Percentiles rank a stretch among this genome's conserved stretches.
Evolutionary conservation across 2,888 invertebrate genomes (phyloP).

Genomic region (Cephus pulcher): DNA sequence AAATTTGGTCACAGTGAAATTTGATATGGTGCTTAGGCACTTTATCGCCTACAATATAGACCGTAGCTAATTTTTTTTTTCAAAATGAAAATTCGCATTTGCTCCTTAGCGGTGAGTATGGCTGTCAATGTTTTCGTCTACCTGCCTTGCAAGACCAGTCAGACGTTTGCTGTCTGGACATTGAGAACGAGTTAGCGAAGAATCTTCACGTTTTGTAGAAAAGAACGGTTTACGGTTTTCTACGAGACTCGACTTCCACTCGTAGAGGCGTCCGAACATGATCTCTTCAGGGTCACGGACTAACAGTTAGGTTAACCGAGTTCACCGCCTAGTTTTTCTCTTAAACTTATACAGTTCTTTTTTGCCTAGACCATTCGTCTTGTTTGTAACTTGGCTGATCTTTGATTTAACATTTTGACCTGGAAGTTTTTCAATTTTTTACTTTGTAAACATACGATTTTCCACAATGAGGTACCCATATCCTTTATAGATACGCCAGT

Average conservation of each 20-base stretch:
- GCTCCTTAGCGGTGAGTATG: neutral
- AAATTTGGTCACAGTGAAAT: neutral
- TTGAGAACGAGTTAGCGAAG: neutral
- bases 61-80: neutral
- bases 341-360: neutral
- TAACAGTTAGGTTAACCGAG: conserved; percentile 2
- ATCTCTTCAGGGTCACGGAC: conserved; percentile 8
- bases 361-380: neutral
- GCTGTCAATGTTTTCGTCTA: neutral
- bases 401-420: too few relatives aligned
- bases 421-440: too few relatives aligned
- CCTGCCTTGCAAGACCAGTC: neutral
- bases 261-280: conserved; percentile 1
- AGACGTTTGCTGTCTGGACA: neutral
- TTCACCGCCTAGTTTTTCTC: neutral
- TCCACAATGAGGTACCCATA: too few relatives aligned
- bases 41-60: neutral
- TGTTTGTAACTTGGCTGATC: too few relatives aligned
- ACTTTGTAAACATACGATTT: too few relatives aligned
- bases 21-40: neutral
- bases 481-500: neutral
- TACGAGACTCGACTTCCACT: neutral
- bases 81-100: neutral
- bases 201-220: neutral
- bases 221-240: neutral